Conservation (phyloP, 2,797 vertebrate species). For the Manis crassicaudata region DNA sequence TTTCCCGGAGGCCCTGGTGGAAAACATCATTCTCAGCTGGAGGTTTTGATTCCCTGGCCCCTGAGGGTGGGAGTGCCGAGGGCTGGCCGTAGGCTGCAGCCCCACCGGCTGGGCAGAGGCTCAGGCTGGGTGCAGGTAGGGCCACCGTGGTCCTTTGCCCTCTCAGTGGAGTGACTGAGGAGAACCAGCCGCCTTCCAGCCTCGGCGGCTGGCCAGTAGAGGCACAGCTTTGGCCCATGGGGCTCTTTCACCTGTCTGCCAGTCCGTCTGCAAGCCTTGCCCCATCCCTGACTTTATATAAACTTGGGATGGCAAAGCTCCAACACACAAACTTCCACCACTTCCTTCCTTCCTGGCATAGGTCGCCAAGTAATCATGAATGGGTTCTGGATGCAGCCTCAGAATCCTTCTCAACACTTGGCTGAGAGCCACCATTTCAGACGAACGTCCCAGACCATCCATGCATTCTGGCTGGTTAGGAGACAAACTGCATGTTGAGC, state of each 20-base stretch:
- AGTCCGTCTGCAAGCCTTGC: not conserved
- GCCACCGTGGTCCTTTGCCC: conserved; percentile 40
- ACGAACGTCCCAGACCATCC: no score
- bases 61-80: rapidly evolving
- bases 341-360: not conserved
- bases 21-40: no score
- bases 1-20: rapidly evolving
- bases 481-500: not conserved
- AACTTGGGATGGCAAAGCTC: not conserved
- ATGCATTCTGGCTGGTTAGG: rapidly evolving
- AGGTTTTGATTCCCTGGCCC: not conserved
- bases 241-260: not conserved
- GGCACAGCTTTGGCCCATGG: rapidly evolving
- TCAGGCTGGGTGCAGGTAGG: not conserved
- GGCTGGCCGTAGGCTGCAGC: rapidly evolving
- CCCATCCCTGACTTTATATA: not conserved
- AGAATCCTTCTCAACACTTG: not conserved
- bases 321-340: rapidly evolving
- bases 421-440: rapidly evolving
- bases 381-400: not conserved
- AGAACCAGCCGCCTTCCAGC: not conserved
- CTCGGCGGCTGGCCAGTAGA: not conserved
- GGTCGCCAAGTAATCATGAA: rapidly evolving
- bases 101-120: not conserved
- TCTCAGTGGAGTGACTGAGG: not conserved